These are phyloP conservation scores for Nannoperca australis DNA, from an alignment of 2,797 vertebrate genomes.

Conservation along the genomic window DNA sequence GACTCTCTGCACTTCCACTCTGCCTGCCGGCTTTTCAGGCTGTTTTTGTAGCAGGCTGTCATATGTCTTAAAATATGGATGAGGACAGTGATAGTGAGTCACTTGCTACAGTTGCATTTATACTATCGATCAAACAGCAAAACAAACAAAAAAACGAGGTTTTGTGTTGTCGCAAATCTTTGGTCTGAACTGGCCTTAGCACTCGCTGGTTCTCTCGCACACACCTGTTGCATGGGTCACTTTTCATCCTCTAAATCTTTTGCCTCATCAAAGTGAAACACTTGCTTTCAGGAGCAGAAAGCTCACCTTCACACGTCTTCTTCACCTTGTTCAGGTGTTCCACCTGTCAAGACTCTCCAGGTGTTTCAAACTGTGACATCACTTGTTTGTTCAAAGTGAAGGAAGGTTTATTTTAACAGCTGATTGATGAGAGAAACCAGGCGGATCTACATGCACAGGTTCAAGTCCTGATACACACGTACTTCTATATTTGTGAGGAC, in stretches of 20 bases:
- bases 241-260: neutral
- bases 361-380: constrained; percentile 41
- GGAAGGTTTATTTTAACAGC: neutral
- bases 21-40: too few relatives aligned
- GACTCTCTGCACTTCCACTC: too few relatives aligned
- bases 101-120: too few relatives aligned
- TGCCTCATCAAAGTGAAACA: neutral
- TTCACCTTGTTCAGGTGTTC: neutral
- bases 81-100: too few relatives aligned
- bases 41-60: too few relatives aligned
- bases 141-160: too few relatives aligned
- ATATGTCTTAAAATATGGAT: too few relatives aligned
- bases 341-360: constrained; percentile 17
- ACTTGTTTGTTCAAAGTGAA: constrained; percentile 11
- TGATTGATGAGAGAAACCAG: constrained; percentile 7
- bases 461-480: neutral
- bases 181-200: neutral
- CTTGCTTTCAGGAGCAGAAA: neutral
- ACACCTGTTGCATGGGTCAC: neutral
- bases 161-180: too few relatives aligned
- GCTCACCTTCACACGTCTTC: neutral
- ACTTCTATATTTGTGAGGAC: constrained; percentile 35
- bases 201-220: neutral
- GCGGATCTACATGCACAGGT: neutral
- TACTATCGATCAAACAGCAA: too few relatives aligned